Evolutionary conservation across 37 sponge, comb jelly and placozoan genomes (phyloP), one percentile per base, ranked within the genome.

Genomic region (Ianthella basta): DNA sequence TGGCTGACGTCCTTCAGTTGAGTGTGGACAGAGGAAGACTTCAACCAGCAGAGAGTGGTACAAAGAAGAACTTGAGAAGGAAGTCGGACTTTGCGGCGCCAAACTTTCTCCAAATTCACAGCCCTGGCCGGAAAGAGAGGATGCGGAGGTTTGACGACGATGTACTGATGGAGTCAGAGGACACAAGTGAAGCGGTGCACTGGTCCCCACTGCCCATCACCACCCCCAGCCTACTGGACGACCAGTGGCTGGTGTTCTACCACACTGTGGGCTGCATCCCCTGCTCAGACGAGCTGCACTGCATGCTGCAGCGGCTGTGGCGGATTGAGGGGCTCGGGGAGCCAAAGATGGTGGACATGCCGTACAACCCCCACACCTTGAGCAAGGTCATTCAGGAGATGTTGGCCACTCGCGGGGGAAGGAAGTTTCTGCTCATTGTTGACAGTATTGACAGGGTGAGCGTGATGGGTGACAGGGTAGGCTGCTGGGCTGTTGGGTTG

Each of bases 291-390:
- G 80, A 88, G 23, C 65, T 88, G 60, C 36, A 64, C 64, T 33
- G 56, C 50, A 32, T 88, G 33, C 80, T 88, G 40, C 80, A 80
- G 34, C 75, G 88, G 18, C 24, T 88, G 77, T 88, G 88, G 88
- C 24, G 56, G 16, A 64, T 88, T 55, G 50, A 83, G 64, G 70
- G 40, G 0, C 79, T 88, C n/a, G 75, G 60, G 14, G 53, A 56
- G 38, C 66, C 78, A 0, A 27, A 66, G 23, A 39, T 40, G 32
- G 37, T n/a, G 25, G 35, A 63, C 59, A 25, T 56, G 30, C 66
- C 81, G 15, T 16, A 5, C 5, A 78, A 88, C 55, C 23, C 77
- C 54, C 72, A 83, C 25, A 29, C 37, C 10, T 55, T 88, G 59
- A 65, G 60, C 40, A 59, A 59, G 33, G 57, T 72, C 6, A 54